phyloP scores from a whole-genome alignment of 2,888 invertebrate genomes.

The Disparrhopalites patrizii region DNA sequence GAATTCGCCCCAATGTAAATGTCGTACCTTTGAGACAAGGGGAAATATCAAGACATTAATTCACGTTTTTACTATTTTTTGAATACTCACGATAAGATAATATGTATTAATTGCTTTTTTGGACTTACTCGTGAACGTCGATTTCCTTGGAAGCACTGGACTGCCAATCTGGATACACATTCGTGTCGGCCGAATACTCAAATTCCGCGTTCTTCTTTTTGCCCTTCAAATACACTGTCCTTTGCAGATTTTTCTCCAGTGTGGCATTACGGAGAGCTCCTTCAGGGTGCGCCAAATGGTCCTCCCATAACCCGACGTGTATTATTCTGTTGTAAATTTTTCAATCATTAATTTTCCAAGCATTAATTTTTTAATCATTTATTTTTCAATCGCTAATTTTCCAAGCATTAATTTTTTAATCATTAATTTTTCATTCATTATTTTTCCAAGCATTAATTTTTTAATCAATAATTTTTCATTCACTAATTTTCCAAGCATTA shows the following conservation, averaged over 20 bases:
- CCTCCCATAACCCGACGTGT: background rate
- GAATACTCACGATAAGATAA: background rate
- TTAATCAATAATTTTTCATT: too few relatives aligned
- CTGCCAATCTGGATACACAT: conserved; percentile 1
- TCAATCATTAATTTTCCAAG: too few relatives aligned
- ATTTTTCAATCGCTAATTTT: too few relatives aligned
- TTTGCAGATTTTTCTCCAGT: background rate
- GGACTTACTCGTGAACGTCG: background rate
- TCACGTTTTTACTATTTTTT: too few relatives aligned
- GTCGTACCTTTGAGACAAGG: background rate
- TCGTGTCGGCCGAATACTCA: background rate
- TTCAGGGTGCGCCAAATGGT: background rate
- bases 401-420: background rate
- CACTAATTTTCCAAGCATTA: too few relatives aligned
- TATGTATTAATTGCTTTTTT: background rate
- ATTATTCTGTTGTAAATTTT: conserved; percentile 3
- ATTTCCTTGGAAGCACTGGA: background rate
- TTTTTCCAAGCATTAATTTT: too few relatives aligned
- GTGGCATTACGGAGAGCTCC: background rate
- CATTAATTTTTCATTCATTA: too few relatives aligned
- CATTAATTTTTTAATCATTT: background rate
- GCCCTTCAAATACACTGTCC: background rate
- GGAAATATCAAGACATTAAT: too few relatives aligned
- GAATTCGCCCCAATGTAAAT: background rate
- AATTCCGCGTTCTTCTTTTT: background rate